Conservation (phyloP, 1,140 invertebrate species). For the Neomicropteryx cornuta region DNA sequence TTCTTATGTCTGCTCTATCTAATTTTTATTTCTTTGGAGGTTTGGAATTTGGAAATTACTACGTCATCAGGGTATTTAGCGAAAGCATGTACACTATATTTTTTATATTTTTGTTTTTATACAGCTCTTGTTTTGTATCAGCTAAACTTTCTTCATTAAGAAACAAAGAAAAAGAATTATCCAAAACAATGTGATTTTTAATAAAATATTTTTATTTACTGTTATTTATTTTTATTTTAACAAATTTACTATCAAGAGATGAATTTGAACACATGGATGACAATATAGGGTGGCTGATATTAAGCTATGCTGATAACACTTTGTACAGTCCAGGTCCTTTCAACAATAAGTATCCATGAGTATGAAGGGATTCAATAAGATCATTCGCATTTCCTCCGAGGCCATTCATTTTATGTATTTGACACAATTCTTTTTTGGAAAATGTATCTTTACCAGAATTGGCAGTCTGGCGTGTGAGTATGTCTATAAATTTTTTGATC, state of each 20-base stretch:
- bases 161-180: neutral
- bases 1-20: constrained; percentile 66
- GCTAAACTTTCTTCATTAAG: neutral
- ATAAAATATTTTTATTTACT: neutral
- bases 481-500: constrained; percentile 65
- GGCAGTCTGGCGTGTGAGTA: constrained; percentile 52
- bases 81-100: constrained; percentile 18
- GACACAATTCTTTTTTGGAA: constrained; percentile 52
- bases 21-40: constrained; percentile 82
- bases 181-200: neutral
- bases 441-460: constrained; percentile 58
- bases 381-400: constrained; percentile 50
- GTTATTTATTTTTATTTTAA: neutral
- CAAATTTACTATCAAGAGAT: neutral
- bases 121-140: constrained; percentile 20
- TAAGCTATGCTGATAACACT: constrained; percentile 26
- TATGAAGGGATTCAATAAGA: constrained; percentile 68
- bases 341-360: constrained; percentile 75
- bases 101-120: constrained; percentile 25
- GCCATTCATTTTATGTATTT: constrained; percentile 56
- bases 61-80: constrained; percentile 30
- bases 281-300: too few species aligned
- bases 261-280: neutral
- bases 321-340: constrained; percentile 69
- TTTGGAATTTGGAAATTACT: constrained; percentile 54